These are phyloP conservation scores for Pteria penguin DNA, from an alignment of 2,888 invertebrate genomes.

Conservation along the genomic window DNA sequence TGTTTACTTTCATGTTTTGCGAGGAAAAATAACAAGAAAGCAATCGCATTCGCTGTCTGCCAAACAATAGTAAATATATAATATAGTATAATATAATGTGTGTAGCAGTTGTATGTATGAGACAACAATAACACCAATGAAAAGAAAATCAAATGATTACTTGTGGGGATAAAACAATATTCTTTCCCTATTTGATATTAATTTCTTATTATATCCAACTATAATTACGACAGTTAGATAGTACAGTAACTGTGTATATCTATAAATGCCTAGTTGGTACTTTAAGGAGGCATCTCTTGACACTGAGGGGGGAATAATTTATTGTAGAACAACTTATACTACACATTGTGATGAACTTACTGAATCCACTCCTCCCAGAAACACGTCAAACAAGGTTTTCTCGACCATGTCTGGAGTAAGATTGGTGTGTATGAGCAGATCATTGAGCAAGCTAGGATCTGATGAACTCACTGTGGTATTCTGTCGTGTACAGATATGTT, in stretches of 20 bases:
- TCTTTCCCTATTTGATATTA: too few species aligned
- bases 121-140: background rate
- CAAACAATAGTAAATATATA: too few species aligned
- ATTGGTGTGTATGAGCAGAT: slow-evolving; percentile 4
- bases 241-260: too few species aligned
- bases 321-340: too few species aligned
- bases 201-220: too few species aligned
- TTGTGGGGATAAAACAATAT: too few species aligned
- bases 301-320: too few species aligned
- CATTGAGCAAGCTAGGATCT: slow-evolving; percentile 13
- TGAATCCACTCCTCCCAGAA: slow-evolving; percentile 47
- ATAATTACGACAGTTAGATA: too few species aligned
- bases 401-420: slow-evolving; percentile 14
- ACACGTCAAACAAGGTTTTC: slow-evolving; percentile 35
- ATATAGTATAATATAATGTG: background rate
- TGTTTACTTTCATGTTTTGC: slow-evolving; percentile 54
- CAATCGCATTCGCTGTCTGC: slow-evolving; percentile 43
- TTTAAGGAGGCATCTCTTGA: too few species aligned
- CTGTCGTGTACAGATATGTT: background rate
- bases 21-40: slow-evolving; percentile 55
- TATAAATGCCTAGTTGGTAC: too few species aligned
- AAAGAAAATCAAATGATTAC: too few species aligned
- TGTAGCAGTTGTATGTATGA: background rate
- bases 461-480: background rate
- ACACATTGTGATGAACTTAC: too few species aligned